Percentiles rank a stretch among this genome's conserved stretches.
These are phyloP conservation scores for Hyla sarda DNA, from an alignment of 2,113 vertebrate species.

Conservation along the genomic window DNA sequence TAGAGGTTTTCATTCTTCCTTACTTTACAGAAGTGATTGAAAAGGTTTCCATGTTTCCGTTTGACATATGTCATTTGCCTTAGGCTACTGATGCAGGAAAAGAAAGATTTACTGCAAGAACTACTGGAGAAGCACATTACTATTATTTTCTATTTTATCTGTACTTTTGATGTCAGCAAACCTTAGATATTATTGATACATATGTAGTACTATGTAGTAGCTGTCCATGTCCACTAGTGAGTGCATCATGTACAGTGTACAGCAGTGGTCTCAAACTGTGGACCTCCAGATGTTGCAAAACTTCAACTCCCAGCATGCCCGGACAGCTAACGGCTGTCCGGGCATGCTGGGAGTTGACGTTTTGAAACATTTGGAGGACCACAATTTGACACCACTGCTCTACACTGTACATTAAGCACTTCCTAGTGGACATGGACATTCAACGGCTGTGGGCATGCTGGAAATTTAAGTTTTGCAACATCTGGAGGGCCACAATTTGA, in stretches of 20 bases:
- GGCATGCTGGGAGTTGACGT: too few species aligned
- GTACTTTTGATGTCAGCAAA: not conserved
- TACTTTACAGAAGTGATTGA: not conserved
- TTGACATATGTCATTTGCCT: not conserved
- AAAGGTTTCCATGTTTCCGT: not conserved
- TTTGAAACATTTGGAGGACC: too few species aligned
- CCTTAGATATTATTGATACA: not conserved
- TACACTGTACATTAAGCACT: too few species aligned
- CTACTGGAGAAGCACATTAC: not conserved
- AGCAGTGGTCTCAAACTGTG: too few species aligned
- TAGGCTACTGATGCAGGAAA: not conserved
- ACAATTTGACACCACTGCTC: too few species aligned
- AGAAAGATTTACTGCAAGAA: not conserved
- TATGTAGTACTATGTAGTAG: not conserved
- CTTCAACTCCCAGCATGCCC: too few species aligned
- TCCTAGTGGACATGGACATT: too few species aligned
- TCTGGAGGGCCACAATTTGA: too few species aligned
- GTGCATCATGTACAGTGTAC: slow-evolving; percentile 2
- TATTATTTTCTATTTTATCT: not conserved
- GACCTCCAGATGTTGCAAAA: too few species aligned
- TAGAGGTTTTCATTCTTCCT: not conserved
- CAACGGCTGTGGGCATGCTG: too few species aligned
- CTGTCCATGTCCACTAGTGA: not conserved
- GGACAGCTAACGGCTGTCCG: too few species aligned
- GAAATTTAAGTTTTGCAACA: too few species aligned